These are phyloP conservation scores for Pantherophis vulpinus DNA, from an alignment of 2,797 vertebrate species.

Conservation along the genomic window DNA sequence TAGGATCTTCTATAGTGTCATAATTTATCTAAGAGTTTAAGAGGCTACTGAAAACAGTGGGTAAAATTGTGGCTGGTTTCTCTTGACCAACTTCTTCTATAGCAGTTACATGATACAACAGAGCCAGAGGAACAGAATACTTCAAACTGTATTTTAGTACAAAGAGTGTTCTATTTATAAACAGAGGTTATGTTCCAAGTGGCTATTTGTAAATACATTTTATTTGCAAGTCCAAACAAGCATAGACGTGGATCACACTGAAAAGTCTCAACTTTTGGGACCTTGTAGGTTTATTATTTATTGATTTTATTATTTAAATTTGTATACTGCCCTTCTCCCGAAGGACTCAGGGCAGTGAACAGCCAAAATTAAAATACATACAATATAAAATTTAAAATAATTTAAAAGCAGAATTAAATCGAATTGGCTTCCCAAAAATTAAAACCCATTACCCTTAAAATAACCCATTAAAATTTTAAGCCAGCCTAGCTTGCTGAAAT, in stretches of 20 bases:
- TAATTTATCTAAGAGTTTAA: not conserved
- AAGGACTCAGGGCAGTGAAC: no score
- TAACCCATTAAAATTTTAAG: no score
- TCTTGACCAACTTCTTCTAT: not conserved
- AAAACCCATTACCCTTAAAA: no score
- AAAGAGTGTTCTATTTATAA: not conserved
- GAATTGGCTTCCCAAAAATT: no score
- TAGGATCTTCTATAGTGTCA: not conserved
- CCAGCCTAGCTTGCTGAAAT: no score
- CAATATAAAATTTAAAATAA: no score
- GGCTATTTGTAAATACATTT: not conserved
- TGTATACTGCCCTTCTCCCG: no score
- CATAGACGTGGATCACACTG: not conserved
- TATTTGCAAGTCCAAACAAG: not conserved
- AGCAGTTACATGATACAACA: not conserved
- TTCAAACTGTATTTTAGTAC: not conserved
- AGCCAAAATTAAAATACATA: no score
- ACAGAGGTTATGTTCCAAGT: not conserved
- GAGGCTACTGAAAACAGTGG: not conserved
- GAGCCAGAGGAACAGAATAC: not conserved
- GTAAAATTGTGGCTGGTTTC: not conserved
- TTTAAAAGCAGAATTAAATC: no score
- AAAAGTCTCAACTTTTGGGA: not conserved
- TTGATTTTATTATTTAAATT: no score
- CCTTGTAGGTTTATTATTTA: not conserved